Evolutionary conservation across 1,140 invertebrate species (phyloP).

Genomic region (Portunus trituberculatus): DNA sequence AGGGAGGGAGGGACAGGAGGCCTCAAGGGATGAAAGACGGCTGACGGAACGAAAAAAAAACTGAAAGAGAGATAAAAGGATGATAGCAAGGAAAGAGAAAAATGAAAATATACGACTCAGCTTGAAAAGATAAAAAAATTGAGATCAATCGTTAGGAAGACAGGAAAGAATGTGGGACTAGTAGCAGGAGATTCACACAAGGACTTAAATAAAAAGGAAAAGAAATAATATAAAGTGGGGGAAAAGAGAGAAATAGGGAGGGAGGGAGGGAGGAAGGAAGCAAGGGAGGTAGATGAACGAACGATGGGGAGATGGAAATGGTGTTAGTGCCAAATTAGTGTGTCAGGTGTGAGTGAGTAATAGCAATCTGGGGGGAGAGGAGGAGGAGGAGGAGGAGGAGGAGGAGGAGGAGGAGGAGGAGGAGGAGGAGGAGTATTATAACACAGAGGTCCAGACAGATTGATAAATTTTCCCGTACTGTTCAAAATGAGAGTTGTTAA

Average conservation of each 20-base stretch:
- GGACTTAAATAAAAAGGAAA: no score
- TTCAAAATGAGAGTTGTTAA: not conserved
- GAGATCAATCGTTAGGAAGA: no score
- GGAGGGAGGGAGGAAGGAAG: not conserved
- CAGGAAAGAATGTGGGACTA: no score
- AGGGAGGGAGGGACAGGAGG: not conserved
- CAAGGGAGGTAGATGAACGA: not conserved
- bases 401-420: no score
- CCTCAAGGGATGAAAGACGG: no score
- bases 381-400: not conserved
- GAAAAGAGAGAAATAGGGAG: not conserved
- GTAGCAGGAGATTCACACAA: no score
- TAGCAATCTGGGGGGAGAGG: not conserved
- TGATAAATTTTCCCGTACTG: not conserved
- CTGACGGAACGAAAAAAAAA: not conserved
- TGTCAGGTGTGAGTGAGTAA: slow-evolving; percentile 12
- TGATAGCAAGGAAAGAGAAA: not conserved
- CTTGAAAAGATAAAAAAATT: no score
- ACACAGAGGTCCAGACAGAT: not conserved
- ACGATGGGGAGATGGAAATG: slow-evolving; percentile 10
- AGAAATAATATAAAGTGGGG: no score
- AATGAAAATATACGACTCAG: no score
- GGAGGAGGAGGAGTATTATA: no score
- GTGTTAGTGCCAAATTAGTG: not conserved
- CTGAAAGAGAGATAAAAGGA: not conserved